Percentiles rank a stretch among this genome's conserved stretches.
phyloP scores from a whole-genome alignment of 2,113 vertebrate genomes.

The Triplophysa siluroides region DNA sequence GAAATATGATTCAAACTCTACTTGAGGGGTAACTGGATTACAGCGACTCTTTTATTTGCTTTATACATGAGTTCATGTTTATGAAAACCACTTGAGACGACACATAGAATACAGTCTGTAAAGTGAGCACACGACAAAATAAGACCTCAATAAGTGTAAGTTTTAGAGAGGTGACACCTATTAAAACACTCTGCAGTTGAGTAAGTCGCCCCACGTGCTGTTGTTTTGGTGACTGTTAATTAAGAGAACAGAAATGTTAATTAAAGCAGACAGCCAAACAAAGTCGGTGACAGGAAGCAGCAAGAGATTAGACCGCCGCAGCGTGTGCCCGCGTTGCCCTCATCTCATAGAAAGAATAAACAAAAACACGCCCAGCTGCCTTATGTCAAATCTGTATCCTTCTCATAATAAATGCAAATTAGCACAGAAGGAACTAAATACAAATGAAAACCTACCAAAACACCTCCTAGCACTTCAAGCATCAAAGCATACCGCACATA shows the following conservation, averaged over 20 bases:
- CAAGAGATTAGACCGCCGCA: slow-evolving; percentile 30
- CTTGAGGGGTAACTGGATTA: background rate
- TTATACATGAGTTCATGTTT: background rate
- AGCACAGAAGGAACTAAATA: slow-evolving; percentile 41
- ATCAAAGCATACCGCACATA: slow-evolving; percentile 45
- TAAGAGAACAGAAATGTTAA: slow-evolving; percentile 37
- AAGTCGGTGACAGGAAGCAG: slow-evolving; percentile 30
- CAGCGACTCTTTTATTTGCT: background rate
- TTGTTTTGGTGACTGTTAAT: slow-evolving; percentile 37
- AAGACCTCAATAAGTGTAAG: slow-evolving; percentile 20
- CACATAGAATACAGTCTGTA: background rate
- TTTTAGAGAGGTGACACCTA: slow-evolving; percentile 15
- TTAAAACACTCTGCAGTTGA: slow-evolving; percentile 28
- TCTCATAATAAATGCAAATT: background rate
- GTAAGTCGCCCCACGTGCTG: slow-evolving; percentile 7
- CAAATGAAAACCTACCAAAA: slow-evolving; percentile 56
- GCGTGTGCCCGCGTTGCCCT: slow-evolving; percentile 23
- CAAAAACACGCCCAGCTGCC: slow-evolving; percentile 14
- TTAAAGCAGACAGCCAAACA: slow-evolving; percentile 41
- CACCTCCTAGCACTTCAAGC: slow-evolving; percentile 33
- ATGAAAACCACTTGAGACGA: background rate
- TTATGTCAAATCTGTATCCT: background rate
- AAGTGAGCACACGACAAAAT: background rate
- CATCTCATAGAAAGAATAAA: slow-evolving; percentile 13
- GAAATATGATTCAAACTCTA: background rate